Percentiles rank a stretch among this genome's conserved stretches.
These are phyloP conservation scores for Propsilocerus akamusi DNA, from an alignment of 1,140 invertebrate genomes.

Conservation along the genomic window DNA sequence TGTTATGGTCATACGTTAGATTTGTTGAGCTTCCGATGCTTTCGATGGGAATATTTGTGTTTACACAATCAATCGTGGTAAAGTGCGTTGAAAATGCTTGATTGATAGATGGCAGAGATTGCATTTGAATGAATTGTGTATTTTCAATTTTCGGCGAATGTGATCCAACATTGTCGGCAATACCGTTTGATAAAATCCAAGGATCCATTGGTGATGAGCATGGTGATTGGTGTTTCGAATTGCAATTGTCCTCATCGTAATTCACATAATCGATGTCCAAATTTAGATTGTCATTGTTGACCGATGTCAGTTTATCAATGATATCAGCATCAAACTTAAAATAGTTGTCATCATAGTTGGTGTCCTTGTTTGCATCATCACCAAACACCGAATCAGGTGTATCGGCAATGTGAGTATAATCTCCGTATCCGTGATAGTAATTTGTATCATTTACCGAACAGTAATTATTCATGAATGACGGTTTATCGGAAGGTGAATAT, in stretches of 20 bases:
- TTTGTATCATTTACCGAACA: not conserved
- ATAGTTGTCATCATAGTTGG: not conserved
- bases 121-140: not conserved
- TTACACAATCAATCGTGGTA: too few species aligned
- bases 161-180: constrained; percentile 8
- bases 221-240: constrained; percentile 24
- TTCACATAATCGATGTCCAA: constrained; percentile 23
- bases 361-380: constrained; percentile 12
- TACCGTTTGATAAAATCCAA: constrained; percentile 18
- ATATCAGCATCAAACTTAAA: constrained; percentile 1
- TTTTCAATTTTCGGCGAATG: constrained; percentile 6
- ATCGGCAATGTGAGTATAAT: constrained; percentile 15
- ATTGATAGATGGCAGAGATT: constrained; percentile 2
- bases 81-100: constrained; percentile 4
- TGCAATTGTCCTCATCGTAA: constrained; percentile 24
- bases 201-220: constrained; percentile 22
- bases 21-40: too few species aligned
- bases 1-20: not conserved
- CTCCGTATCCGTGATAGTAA: too few species aligned
- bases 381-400: constrained; percentile 20
- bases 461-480: not conserved
- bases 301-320: not conserved
- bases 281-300: constrained; percentile 7
- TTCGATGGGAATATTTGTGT: too few species aligned
- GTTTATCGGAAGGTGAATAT: constrained; percentile 1